Conservation (phyloP, 1,140 invertebrate species). For the Trachymyrmex septentrionalis region DNA sequence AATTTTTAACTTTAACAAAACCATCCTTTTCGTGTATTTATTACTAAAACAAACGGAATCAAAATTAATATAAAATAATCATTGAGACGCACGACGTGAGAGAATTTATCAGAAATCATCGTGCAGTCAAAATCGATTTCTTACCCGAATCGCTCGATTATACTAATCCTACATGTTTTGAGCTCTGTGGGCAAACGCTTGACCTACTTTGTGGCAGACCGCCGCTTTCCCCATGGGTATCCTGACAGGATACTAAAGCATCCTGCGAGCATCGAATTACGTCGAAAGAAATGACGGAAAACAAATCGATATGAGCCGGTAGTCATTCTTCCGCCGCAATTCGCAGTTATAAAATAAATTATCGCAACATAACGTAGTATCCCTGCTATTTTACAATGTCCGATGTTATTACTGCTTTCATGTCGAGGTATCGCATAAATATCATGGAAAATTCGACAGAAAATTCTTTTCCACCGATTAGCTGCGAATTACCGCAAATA, state of each 20-base stretch:
- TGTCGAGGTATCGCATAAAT: not conserved
- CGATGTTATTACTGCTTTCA: conserved; percentile 5
- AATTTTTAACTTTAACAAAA: no score
- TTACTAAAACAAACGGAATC: not conserved
- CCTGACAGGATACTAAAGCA: conserved; percentile 73
- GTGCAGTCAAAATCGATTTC: conserved; percentile 68
- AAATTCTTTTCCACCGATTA: not conserved
- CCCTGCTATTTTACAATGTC: not conserved
- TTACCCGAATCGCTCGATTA: conserved; percentile 66
- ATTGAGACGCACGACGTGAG: not conserved
- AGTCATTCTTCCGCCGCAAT: not conserved
- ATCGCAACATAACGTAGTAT: conserved; percentile 7
- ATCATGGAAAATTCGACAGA: not conserved
- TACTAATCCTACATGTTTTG: conserved; percentile 76
- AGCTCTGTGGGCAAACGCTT: conserved; percentile 65
- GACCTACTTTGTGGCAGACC: conserved; percentile 69
- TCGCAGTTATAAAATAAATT: conserved; percentile 37
- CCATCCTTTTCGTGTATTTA: not conserved
- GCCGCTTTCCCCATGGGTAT: conserved; percentile 68
- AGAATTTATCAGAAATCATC: conserved; percentile 3
- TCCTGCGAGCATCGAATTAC: conserved; percentile 69
- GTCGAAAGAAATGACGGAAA: conserved; percentile 70
- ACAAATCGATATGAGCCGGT: conserved; percentile 47
- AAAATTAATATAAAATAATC: not conserved
- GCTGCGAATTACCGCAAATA: not conserved